Evolutionary conservation across 2,888 invertebrate genomes (phyloP), one percentile per base, ranked within the genome.

Genomic region (Copidosoma aretas): DNA sequence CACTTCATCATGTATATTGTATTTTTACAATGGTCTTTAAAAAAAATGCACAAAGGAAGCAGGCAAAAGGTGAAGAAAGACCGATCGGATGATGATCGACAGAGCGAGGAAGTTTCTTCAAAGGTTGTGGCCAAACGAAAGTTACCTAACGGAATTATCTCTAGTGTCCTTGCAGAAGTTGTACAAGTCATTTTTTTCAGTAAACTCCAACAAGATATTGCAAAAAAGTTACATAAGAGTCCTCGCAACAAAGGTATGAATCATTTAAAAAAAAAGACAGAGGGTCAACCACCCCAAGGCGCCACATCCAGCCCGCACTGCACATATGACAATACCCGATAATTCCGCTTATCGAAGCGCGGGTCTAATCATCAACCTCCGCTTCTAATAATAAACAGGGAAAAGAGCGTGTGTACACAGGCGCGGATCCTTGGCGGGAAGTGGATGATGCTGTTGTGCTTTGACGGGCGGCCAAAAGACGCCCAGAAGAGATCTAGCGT

Each of bases 381-480:
- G 32, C 64, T 15, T 49, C 52, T 68, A 68, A 64, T 64, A 58
- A 57, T 61, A 64, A 43, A 54, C 25, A 52, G 19, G 24, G 46
- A 43, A 10, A 46, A 17, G n/a, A 46, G 43, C 1, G 43, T 3
- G 43, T 15, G 43, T 32, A 46, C 3, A 12, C 12, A 25, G 4
- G 56, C 15, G n/a, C n/a, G 21, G 22, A 32, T 56, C 56, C 56
- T 56, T 56, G 56, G 52, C 24, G 54, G 17, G 8, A 32, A 32
- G 32, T 32, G 32, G 32, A 32, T 8, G n/a, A n/a, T n/a, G 21
- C 17, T 25, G 52, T 22, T 17, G 43, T 46, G 56, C 41, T 51
- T 70, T 70, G 69, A 65, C 61, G 62, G 17, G 25, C 24, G 19
- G 69, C 69, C 64, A 58, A 52, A 46, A n/a, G 53, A 12, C 24